Evolutionary conservation across 1,140 invertebrate genomes (phyloP).

Genomic region (Pissodes strobi): DNA sequence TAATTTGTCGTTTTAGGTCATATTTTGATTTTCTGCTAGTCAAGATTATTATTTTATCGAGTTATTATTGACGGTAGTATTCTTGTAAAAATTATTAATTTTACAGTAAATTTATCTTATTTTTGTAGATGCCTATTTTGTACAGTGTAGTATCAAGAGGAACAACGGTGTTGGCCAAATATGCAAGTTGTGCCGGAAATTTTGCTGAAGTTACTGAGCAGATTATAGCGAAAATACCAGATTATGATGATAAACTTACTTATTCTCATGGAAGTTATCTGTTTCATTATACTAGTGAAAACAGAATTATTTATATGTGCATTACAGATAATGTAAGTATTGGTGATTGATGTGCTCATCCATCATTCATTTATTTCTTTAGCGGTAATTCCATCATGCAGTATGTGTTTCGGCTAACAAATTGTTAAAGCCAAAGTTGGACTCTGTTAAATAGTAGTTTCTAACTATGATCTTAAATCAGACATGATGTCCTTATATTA

Average conservation of each 20-base stretch:
- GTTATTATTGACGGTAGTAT: not conserved
- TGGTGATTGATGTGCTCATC: too few relatives aligned
- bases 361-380: too few relatives aligned
- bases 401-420: too few relatives aligned
- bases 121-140: slow-evolving; percentile 84
- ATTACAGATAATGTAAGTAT: slow-evolving; percentile 95
- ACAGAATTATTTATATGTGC: slow-evolving; percentile 87
- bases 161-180: slow-evolving; percentile 85
- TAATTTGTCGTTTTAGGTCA: too few relatives aligned
- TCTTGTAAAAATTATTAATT: not conserved
- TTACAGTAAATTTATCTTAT: slow-evolving; percentile 12
- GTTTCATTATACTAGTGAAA: slow-evolving; percentile 89
- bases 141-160: slow-evolving; percentile 87
- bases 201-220: slow-evolving; percentile 93
- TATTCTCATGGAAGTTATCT: slow-evolving; percentile 91
- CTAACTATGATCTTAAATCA: too few relatives aligned
- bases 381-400: too few relatives aligned
- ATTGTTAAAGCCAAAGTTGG: too few relatives aligned
- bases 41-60: not conserved
- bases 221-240: slow-evolving; percentile 82
- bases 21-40: too few relatives aligned
- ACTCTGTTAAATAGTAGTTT: too few relatives aligned
- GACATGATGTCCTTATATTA: too few relatives aligned
- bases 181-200: slow-evolving; percentile 89
- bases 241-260: slow-evolving; percentile 85